These are phyloP conservation scores for Papio anubis DNA, from an alignment of 2,113 vertebrate species.

Conservation along the genomic window DNA sequence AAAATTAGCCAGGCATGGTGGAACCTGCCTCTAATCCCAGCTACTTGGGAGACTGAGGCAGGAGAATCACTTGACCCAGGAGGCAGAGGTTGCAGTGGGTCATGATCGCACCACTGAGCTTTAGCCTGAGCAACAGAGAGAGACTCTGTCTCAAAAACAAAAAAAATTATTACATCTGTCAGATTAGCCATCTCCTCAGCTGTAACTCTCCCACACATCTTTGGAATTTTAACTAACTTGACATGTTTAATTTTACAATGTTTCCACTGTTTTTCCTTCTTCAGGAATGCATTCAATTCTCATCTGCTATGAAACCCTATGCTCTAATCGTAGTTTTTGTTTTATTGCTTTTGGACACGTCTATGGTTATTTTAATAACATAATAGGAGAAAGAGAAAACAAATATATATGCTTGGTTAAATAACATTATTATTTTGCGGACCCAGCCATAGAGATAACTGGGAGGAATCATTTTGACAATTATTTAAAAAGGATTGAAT, in stretches of 20 bases:
- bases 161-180: too few species aligned
- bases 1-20: too few species aligned
- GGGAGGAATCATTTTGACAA: background rate
- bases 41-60: too few species aligned
- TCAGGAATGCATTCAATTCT: background rate
- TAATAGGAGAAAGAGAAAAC: background rate
- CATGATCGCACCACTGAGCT: too few species aligned
- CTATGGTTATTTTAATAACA: background rate
- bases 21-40: too few species aligned
- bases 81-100: too few species aligned
- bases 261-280: background rate
- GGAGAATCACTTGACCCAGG: too few species aligned
- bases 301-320: background rate
- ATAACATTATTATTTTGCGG: background rate
- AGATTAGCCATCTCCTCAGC: background rate
- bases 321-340: background rate
- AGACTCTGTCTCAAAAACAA: too few species aligned
- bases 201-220: background rate
- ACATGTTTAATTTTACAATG: background rate
- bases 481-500: background rate
- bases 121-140: too few species aligned
- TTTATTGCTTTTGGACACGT: background rate
- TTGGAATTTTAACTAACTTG: background rate
- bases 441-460: background rate
- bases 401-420: background rate